phyloP scores from a whole-genome alignment of 1,140 invertebrate species.

The Neodiprion fabricii region DNA sequence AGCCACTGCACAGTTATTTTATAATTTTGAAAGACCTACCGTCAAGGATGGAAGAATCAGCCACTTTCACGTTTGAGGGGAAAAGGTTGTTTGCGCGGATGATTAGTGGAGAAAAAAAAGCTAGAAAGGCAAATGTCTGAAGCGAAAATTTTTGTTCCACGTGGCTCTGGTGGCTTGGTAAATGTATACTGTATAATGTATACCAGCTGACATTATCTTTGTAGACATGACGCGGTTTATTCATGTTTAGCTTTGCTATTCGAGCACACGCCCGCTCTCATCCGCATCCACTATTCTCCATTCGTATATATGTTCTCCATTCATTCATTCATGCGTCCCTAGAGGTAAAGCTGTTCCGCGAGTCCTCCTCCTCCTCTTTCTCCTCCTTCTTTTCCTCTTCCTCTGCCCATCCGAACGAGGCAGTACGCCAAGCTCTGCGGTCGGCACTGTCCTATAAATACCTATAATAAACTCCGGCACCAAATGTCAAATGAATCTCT shows the following conservation, averaged over 20 bases:
- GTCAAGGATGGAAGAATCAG: no score
- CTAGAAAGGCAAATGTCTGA: no score
- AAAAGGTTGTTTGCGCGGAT: no score
- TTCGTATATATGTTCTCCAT: slow-evolving; percentile 3
- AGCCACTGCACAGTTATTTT: no score
- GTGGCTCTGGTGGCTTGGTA: no score
- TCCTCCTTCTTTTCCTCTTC: background rate
- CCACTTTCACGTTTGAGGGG: no score
- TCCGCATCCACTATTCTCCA: background rate
- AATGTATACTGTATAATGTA: no score
- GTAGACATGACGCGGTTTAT: slow-evolving; percentile 17
- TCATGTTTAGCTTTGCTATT: background rate
- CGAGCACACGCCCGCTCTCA: background rate
- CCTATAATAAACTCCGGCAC: background rate
- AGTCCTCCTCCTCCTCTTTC: background rate
- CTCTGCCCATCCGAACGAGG: background rate
- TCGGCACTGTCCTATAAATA: background rate
- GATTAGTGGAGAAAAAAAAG: no score
- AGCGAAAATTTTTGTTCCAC: no score
- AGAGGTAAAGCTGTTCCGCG: background rate
- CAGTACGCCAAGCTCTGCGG: background rate
- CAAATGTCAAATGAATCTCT: background rate
- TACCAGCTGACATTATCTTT: slow-evolving; percentile 10
- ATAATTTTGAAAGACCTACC: no score
- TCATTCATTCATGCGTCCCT: slow-evolving; percentile 14